A percentile compares a stretch with the other conserved stretches of the same genome.
Conservation (phyloP, 2,888 invertebrate genomes). For the Macroteleia sp. region DNA sequence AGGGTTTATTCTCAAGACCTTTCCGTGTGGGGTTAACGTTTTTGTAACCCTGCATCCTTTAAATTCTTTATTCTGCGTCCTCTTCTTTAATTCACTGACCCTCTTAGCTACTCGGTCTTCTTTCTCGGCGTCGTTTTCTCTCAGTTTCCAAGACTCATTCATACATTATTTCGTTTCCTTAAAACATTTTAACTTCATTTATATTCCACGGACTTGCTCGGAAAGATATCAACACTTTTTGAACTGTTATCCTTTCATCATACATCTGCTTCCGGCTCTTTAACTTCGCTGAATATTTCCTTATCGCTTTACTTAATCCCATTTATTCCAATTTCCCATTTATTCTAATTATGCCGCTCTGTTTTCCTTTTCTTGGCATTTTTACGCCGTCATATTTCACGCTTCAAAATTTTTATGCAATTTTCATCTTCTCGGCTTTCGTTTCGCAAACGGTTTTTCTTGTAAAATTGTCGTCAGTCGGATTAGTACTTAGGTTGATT, state of each 20-base stretch:
- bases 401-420: slow-evolving; percentile 21
- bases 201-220: slow-evolving; percentile 2
- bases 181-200: slow-evolving; percentile 34
- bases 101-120: not conserved
- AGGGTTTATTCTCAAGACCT: slow-evolving; percentile 7
- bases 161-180: slow-evolving; percentile 42
- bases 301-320: slow-evolving; percentile 42
- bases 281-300: slow-evolving; percentile 29
- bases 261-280: slow-evolving; percentile 22
- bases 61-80: slow-evolving; percentile 29
- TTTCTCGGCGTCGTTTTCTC: no score
- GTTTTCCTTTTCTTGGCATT: slow-evolving; percentile 35
- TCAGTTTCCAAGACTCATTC: not conserved
- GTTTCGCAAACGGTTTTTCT: not conserved
- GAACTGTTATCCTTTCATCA: slow-evolving; percentile 30
- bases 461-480: not conserved
- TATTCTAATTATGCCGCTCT: slow-evolving; percentile 31
- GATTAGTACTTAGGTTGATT: slow-evolving; percentile 15
- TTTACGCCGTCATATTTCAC: slow-evolving; percentile 23
- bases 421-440: slow-evolving; percentile 1
- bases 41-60: slow-evolving; percentile 15
- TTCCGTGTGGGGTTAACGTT: slow-evolving; percentile 14
- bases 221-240: slow-evolving; percentile 36
- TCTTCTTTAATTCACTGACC: slow-evolving; percentile 39
- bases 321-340: slow-evolving; percentile 34